Base-by-base conservation (phyloP, 2,888 invertebrate species). In the Sphaerophoria taeniata region DNA sequence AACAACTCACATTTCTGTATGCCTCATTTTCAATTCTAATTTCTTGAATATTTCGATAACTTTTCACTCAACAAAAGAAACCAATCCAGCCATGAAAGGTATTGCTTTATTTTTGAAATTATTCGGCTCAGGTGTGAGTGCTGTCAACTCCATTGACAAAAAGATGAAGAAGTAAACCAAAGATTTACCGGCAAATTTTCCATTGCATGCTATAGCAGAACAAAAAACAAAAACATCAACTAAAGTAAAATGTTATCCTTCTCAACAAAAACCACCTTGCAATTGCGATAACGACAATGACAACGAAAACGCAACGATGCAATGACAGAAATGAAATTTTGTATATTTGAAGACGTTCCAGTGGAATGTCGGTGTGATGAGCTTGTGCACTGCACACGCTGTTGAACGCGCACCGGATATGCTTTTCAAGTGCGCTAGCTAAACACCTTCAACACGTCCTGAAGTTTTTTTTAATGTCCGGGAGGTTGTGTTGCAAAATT, bases 201-300 rank as follows among this genome's bases (percentile, higher is more conserved):
- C 24, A 24, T 24, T 24, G 24, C 24, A 24, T 24, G 24, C 24
- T 24, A 2, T 24, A 24, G 24, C 24, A 24, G 24, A 24, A 63
- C 43, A 45, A 49, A 58, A 45, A 16, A n/a, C 51, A 47, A 16
- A 24, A 24, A 24, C 24, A 24, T 2, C 24, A 24, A 24, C 24
- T 2, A 24, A 24, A 24, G 24, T 24, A 24, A 24, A 24, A 24
- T 24, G 24, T 24, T 24, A 63, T 45, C 39, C 33, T 60, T 16
- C 12, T 24, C 24, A 60, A 1, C 3, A 12, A 58, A 73, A 80
- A 81, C 53, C 67, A 73, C 58, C 76, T 53, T 53, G 39, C 39
- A 85, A 77, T 72, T 77, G 56, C 58, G 63, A 73, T 76, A 53
- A 77, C 51, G 58, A 81, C 69, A 76, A 2, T 24, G 24, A 77